Evolutionary conservation across 2,888 invertebrate genomes (phyloP).

Genomic region (Linnaemya tessellans): DNA sequence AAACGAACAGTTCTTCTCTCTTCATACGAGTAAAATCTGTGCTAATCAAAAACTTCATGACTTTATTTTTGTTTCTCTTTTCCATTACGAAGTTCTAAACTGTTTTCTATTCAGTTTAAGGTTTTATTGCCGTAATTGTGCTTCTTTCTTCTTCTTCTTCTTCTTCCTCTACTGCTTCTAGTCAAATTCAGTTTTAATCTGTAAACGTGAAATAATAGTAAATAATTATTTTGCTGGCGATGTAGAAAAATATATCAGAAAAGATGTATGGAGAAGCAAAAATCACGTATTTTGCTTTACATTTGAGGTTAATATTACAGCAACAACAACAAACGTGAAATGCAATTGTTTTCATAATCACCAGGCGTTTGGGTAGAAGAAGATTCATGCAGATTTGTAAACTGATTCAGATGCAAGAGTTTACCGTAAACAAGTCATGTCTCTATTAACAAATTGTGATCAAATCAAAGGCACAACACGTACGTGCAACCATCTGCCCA

Average conservation of each 20-base stretch:
- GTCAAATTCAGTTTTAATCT: constrained; percentile 35
- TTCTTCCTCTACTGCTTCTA: constrained; percentile 11
- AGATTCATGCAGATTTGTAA: constrained; percentile 14
- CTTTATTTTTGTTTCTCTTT: constrained; percentile 26
- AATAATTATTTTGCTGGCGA: constrained; percentile 58
- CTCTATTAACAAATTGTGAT: neutral
- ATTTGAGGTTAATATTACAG: constrained; percentile 52
- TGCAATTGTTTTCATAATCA: constrained; percentile 23
- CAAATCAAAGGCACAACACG: neutral
- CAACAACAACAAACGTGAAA: constrained; percentile 41
- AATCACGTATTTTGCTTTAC: constrained; percentile 63
- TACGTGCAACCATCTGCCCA: too few species aligned
- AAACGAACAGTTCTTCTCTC: constrained; percentile 9
- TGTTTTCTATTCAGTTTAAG: constrained; percentile 23
- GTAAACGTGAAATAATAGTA: constrained; percentile 62
- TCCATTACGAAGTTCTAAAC: constrained; percentile 47
- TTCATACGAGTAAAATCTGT: neutral
- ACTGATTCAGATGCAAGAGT: constrained; percentile 18
- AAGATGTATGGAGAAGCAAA: constrained; percentile 33
- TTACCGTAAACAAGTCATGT: constrained; percentile 5
- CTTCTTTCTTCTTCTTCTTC: neutral
- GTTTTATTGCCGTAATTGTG: constrained; percentile 30
- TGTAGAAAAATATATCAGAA: constrained; percentile 41
- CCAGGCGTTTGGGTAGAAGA: constrained; percentile 44
- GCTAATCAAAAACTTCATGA: constrained; percentile 43